These are phyloP conservation scores for Orthosia gracilis DNA, from an alignment of 2,888 invertebrate genomes.

Conservation along the genomic window DNA sequence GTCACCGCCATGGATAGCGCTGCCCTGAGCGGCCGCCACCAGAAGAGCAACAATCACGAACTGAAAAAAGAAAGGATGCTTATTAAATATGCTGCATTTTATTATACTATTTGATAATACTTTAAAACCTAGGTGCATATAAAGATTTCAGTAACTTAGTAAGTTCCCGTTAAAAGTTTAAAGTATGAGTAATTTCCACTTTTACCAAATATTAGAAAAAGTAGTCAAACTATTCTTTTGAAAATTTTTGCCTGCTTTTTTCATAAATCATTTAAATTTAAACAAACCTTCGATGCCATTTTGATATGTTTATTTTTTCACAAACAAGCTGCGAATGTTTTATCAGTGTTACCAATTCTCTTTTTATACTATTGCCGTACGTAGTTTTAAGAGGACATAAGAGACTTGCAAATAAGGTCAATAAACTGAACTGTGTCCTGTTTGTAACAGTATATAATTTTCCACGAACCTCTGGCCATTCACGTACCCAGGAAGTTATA, in stretches of 20 bases:
- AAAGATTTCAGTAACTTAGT: too few species aligned
- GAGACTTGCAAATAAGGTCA: slow-evolving; percentile 36
- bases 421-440: slow-evolving; percentile 36
- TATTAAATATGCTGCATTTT: not conserved
- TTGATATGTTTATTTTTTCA: slow-evolving; percentile 83
- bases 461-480: not conserved
- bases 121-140: too few species aligned
- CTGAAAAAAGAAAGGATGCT: slow-evolving; percentile 74
- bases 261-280: not conserved
- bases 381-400: slow-evolving; percentile 44
- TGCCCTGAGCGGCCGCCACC: slow-evolving; percentile 86
- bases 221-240: too few species aligned
- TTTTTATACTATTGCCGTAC: slow-evolving; percentile 75
- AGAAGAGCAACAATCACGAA: slow-evolving; percentile 85
- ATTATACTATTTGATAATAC: not conserved
- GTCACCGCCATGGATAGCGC: slow-evolving; percentile 83
- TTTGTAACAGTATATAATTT: slow-evolving; percentile 15
- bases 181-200: too few species aligned
- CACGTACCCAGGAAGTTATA: slow-evolving; percentile 6
- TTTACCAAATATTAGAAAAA: too few species aligned
- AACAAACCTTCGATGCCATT: slow-evolving; percentile 88
- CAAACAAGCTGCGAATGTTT: slow-evolving; percentile 87
- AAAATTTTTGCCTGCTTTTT: not conserved
- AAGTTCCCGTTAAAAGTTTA: too few species aligned
- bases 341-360: slow-evolving; percentile 76